Conservation (phyloP, 2,888 invertebrate genomes). For the Eucriotettix oculatus region DNA sequence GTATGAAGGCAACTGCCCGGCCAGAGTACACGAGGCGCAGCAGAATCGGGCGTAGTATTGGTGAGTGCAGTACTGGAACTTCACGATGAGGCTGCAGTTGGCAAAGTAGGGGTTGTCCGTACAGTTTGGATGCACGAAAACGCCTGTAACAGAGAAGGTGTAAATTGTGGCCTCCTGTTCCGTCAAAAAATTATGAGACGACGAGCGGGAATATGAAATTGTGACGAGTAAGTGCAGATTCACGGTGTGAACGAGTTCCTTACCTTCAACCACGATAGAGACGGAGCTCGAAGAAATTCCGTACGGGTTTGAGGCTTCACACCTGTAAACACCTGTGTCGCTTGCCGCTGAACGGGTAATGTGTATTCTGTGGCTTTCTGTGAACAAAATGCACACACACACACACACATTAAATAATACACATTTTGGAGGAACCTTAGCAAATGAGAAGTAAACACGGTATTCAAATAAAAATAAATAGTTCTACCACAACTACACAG, state of each 20-base stretch:
- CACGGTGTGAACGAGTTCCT: conserved; percentile 14
- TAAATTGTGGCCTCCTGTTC: too few relatives aligned
- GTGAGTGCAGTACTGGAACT: conserved; percentile 70
- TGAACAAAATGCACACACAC: conserved; percentile 13
- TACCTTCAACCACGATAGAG: conserved; percentile 61
- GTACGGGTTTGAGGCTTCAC: conserved; percentile 63
- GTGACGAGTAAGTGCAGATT: not conserved
- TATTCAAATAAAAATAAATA: not conserved
- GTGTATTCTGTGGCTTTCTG: conserved; percentile 51
- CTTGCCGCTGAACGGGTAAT: conserved; percentile 41
- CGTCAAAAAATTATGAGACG: not conserved
- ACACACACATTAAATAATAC: too few relatives aligned
- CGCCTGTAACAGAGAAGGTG: conserved; percentile 33
- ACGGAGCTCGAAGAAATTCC: conserved; percentile 45
- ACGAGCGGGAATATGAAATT: not conserved
- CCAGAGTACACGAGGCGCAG: conserved; percentile 80
- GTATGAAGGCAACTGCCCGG: conserved; percentile 48
- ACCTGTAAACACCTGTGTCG: conserved; percentile 70
- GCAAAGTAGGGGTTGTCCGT: conserved; percentile 78
- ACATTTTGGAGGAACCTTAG: not conserved
- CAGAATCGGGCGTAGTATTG: conserved; percentile 78
- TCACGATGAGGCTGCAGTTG: conserved; percentile 75
- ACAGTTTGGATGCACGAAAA: conserved; percentile 62
- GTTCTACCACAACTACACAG: too few relatives aligned
- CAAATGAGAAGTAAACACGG: not conserved